phyloP scores from a whole-genome alignment of 2,113 vertebrate species.

The Pelvicachromis taeniatus region DNA sequence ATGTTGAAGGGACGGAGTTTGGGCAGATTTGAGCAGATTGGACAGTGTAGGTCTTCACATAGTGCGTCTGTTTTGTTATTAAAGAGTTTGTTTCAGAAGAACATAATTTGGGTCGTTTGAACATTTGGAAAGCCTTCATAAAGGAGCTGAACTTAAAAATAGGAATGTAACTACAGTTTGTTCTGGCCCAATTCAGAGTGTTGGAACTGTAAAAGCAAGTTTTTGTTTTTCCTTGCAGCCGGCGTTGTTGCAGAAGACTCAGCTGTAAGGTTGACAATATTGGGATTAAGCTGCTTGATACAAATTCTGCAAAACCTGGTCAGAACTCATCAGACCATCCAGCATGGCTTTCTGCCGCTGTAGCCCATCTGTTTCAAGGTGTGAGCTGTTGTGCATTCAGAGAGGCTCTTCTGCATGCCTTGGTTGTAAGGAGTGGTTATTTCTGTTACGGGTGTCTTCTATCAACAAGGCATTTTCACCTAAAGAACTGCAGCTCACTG shows the following conservation, averaged over 20 bases:
- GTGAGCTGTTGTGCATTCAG: neutral
- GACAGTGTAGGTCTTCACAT: neutral
- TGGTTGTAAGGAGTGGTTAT: no score
- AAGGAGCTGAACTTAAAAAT: neutral
- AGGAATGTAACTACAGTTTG: neutral
- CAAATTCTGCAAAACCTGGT: no score
- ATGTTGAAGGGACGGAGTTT: accelerated
- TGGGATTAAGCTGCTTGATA: neutral
- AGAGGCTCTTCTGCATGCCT: neutral
- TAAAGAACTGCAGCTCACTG: no score
- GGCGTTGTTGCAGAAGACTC: neutral
- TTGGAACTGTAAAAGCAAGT: neutral
- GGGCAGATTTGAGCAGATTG: neutral
- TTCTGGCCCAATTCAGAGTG: neutral
- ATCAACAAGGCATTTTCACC: no score
- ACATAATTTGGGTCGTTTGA: neutral
- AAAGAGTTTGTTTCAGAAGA: neutral
- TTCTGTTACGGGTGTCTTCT: no score
- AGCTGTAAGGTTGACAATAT: neutral
- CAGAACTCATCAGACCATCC: no score
- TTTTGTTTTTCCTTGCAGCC: neutral
- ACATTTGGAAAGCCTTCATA: neutral
- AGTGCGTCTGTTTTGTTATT: neutral
- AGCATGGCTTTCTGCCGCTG: neutral
- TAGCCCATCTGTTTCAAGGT: neutral